Percentiles rank a stretch among this genome's conserved stretches.
phyloP scores from a whole-genome alignment of 2,888 invertebrate genomes.

The Eretmocerus hayati region DNA sequence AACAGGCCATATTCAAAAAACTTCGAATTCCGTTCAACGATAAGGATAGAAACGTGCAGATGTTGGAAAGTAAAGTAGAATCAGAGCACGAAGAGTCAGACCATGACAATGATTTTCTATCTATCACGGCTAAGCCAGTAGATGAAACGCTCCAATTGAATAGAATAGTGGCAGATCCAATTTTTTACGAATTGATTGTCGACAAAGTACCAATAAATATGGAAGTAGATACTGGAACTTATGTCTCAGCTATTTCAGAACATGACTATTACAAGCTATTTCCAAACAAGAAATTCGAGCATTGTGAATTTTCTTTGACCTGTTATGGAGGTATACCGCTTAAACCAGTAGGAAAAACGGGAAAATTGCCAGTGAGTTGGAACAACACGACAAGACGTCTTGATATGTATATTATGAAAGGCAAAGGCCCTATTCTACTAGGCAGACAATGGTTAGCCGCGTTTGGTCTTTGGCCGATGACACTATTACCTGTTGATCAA shows the following conservation, averaged over 20 bases:
- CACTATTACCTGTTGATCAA: not conserved
- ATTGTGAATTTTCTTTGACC: not conserved
- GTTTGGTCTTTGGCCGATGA: not conserved
- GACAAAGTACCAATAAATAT: not conserved
- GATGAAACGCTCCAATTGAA: not conserved
- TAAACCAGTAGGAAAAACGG: not conserved
- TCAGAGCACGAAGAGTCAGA: not conserved
- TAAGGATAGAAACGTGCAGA: not conserved
- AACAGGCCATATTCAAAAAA: not conserved
- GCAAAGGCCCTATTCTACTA: not conserved
- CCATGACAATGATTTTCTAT: not conserved
- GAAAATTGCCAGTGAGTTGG: not conserved
- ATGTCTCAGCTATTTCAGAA: not conserved
- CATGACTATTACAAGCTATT: not conserved
- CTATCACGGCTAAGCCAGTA: not conserved
- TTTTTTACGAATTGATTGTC: not conserved
- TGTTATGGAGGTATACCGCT: not conserved
- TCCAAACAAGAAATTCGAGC: not conserved
- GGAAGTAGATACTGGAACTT: not conserved
- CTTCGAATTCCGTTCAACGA: not conserved
- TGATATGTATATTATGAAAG: not conserved
- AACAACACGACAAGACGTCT: not conserved
- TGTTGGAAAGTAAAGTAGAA: not conserved
- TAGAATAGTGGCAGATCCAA: not conserved
- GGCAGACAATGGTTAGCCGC: not conserved